Percentiles rank a stretch among this genome's conserved stretches.
Conservation (phyloP, 2,888 invertebrate genomes). For the Lycocerus yunnanus region DNA sequence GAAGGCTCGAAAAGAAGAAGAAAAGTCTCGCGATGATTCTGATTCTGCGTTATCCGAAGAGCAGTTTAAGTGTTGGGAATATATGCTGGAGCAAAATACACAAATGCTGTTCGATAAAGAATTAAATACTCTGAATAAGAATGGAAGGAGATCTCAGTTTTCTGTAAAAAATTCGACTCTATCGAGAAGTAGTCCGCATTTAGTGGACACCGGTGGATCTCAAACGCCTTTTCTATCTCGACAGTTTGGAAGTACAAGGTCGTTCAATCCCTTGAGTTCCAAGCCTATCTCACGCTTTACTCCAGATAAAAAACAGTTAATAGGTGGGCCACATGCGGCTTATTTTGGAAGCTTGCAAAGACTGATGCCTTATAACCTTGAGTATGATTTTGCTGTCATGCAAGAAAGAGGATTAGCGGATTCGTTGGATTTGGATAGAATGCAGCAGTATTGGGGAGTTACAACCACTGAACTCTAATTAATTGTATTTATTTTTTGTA, state of each 20-base stretch:
- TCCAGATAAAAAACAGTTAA: conserved; percentile 63
- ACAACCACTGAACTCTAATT: conserved; percentile 81
- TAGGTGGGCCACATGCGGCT: conserved; percentile 82
- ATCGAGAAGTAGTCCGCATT: conserved; percentile 73
- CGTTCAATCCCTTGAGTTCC: conserved; percentile 68
- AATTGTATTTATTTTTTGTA: background rate
- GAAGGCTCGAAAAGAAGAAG: conserved; percentile 67
- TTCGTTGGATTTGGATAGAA: conserved; percentile 80
- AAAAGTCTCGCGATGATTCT: conserved; percentile 57
- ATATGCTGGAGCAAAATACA: conserved; percentile 90
- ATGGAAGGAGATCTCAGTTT: conserved; percentile 60
- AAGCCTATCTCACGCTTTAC: conserved; percentile 65
- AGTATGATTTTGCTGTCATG: conserved; percentile 83
- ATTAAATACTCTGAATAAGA: conserved; percentile 75
- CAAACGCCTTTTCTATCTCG: conserved; percentile 66
- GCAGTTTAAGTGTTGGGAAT: conserved; percentile 92
- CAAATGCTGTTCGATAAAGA: conserved; percentile 88
- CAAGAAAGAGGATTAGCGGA: conserved; percentile 77
- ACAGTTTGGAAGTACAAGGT: conserved; percentile 80
- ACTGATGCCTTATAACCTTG: conserved; percentile 81
- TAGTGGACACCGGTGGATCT: conserved; percentile 55
- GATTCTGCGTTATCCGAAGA: conserved; percentile 75
- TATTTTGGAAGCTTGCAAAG: conserved; percentile 86
- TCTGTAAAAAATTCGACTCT: conserved; percentile 63
- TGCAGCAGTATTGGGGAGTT: conserved; percentile 91